Evolutionary conservation across 64 coral and sea anemone species (phyloP), one percentile per base, ranked within the genome.

Genomic region (Montipora foliosa): DNA sequence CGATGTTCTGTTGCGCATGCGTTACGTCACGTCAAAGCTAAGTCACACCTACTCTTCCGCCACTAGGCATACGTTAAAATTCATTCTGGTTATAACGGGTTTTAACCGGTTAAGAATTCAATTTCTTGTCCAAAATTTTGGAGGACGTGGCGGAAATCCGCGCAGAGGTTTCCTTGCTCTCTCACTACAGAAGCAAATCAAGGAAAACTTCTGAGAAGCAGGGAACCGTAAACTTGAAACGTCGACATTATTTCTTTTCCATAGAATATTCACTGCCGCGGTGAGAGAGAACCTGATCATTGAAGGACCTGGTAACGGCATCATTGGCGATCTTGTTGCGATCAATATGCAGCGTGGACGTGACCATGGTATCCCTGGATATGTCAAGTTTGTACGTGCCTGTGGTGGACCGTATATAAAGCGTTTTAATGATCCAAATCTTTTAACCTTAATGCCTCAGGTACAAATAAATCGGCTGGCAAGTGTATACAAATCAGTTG

Each of bases 351-450:
- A 96, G 53, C 88, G 95, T 25, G 95, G 95, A 0, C 70, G 95
- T 3, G 95, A 97, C 73, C 95, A 97, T 84, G 95, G 92, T 77
- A 69, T 97, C 81, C 95, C 95, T 47, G 82, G 82, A 4, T 98
- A 98, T 60, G 88, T 95, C 48, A 67, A 88, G 15, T 93, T 94
- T 87, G 47, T 90, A 44, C 71, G 64, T 7, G 17, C 89, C 64
- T 95, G 96, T 83, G 93, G 95, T 10, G 81, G 90, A 15, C n/a
- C 76, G 47, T 78, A 87, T 0, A 53, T 53, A 6, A 82, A 87
- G 14, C 0, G 52, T 55, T 55, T 55, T 55, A 92, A 86, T 12
- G 95, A 95, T 86, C 85, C 90, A 16, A 93, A 95, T 21, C 75
- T 98, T 2, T 1, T 25, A 25, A 25, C 25, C 25, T 25, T 55